Evolutionary conservation across 1,140 invertebrate species (phyloP).

Genomic region (Galendromus occidentalis): DNA sequence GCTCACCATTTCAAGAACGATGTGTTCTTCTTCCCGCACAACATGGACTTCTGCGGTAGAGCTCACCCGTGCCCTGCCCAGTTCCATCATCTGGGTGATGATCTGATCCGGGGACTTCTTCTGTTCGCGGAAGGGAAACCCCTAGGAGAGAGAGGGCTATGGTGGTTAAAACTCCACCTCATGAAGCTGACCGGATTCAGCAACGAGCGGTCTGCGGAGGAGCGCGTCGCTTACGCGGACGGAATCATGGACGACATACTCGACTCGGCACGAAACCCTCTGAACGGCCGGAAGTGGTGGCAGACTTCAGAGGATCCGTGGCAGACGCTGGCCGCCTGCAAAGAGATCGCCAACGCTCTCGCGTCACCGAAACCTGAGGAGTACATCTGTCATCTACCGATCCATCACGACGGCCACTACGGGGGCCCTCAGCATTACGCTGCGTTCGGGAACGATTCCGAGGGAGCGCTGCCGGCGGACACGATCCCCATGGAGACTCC

Average conservation of each 20-base stretch:
- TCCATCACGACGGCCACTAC: conserved; percentile 98
- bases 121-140: conserved; percentile 60
- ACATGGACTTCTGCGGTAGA: conserved; percentile 86
- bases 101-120: conserved; percentile 63
- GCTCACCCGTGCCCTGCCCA: conserved; percentile 71
- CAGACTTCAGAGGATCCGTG: conserved; percentile 76
- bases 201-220: conserved; percentile 51
- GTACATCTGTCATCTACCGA: conserved; percentile 64
- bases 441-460: conserved; percentile 73
- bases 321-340: conserved; percentile 92
- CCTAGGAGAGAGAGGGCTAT: conserved; percentile 60
- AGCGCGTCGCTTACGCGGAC: conserved; percentile 61
- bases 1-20: conserved; percentile 70
- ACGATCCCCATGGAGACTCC: conserved; percentile 48
- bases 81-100: conserved; percentile 37
- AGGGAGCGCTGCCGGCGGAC: conserved; percentile 81
- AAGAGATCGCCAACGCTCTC: conserved; percentile 64
- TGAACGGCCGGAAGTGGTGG: conserved; percentile 71
- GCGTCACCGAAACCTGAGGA: conserved; percentile 44
- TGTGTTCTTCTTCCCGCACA: conserved; percentile 90
- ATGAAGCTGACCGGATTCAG: conserved; percentile 83
- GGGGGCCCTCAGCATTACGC: conserved; percentile 99
- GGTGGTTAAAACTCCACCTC: conserved; percentile 87
- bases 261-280: conserved; percentile 75
- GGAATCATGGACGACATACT: conserved; percentile 57